Percentiles rank a stretch among this genome's conserved stretches.
These are phyloP conservation scores for Lepilemur ruficaudatus DNA, from an alignment of 2,797 vertebrate genomes.

Conservation along the genomic window DNA sequence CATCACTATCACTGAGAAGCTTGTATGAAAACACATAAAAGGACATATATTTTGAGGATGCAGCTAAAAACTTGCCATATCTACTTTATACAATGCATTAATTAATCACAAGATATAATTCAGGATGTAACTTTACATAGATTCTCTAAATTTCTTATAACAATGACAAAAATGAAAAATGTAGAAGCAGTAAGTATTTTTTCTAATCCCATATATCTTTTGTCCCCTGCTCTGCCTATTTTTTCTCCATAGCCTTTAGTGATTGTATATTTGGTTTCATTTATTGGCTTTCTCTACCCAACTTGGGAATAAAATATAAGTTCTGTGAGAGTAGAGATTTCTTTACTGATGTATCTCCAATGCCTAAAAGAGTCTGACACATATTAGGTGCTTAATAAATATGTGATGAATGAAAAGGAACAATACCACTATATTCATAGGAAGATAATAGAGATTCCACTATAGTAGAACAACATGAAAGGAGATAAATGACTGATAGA, in stretches of 20 bases:
- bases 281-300: constrained; percentile 20
- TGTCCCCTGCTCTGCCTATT: not conserved
- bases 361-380: not conserved
- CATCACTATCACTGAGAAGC: not conserved
- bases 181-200: not conserved
- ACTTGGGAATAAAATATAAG: constrained; percentile 8
- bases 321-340: not conserved
- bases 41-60: not conserved
- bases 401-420: not conserved
- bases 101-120: constrained; percentile 15
- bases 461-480: not conserved
- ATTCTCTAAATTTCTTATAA: not conserved
- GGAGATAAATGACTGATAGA: not conserved
- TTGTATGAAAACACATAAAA: not conserved
- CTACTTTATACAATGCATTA: not conserved
- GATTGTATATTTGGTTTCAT: not conserved
- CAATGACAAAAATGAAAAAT: constrained; percentile 10
- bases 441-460: not conserved
- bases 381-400: not conserved
- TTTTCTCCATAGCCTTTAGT: not conserved
- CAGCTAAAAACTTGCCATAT: not conserved
- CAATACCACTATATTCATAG: not conserved
- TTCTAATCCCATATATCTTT: not conserved
- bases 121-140: not conserved
- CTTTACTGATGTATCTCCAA: not conserved